Conservation (phyloP, 2,888 invertebrate genomes). For the Ametastegia equiseti region DNA sequence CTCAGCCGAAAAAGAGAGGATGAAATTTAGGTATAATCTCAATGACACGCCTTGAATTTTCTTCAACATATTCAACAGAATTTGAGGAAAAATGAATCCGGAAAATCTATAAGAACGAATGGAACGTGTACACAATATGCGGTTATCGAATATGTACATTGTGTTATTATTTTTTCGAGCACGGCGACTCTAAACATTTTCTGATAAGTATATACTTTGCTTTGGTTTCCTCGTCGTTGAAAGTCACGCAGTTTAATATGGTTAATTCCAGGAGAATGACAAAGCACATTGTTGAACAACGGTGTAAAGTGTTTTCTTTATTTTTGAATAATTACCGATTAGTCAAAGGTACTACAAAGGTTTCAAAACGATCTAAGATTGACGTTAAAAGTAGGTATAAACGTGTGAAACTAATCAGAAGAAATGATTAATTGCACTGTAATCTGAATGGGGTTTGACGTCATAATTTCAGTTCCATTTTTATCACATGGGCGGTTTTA, state of each 20-base stretch:
- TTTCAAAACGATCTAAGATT: constrained; percentile 5
- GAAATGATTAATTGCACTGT: constrained; percentile 19
- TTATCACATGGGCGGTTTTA: neutral
- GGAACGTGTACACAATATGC: no score
- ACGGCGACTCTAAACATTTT: neutral
- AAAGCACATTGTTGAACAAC: neutral
- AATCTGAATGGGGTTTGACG: neutral
- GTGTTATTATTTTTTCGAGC: neutral
- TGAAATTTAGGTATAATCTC: no score
- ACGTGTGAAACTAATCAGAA: constrained; percentile 15
- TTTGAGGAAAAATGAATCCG: no score
- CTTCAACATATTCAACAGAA: no score
- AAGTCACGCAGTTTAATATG: constrained; percentile 17
- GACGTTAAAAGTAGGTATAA: neutral
- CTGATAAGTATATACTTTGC: neutral
- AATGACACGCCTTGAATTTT: no score
- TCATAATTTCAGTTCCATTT: neutral
- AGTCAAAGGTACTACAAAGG: neutral
- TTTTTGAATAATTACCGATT: constrained; percentile 5
- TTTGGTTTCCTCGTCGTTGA: constrained; percentile 3
- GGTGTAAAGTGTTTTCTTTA: neutral
- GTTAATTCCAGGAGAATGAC: neutral
- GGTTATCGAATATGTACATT: no score
- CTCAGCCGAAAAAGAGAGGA: no score
- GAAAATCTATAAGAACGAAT: no score